Evolutionary conservation across 2,113 vertebrate genomes (phyloP).

Genomic region (Tetrao urogallus): DNA sequence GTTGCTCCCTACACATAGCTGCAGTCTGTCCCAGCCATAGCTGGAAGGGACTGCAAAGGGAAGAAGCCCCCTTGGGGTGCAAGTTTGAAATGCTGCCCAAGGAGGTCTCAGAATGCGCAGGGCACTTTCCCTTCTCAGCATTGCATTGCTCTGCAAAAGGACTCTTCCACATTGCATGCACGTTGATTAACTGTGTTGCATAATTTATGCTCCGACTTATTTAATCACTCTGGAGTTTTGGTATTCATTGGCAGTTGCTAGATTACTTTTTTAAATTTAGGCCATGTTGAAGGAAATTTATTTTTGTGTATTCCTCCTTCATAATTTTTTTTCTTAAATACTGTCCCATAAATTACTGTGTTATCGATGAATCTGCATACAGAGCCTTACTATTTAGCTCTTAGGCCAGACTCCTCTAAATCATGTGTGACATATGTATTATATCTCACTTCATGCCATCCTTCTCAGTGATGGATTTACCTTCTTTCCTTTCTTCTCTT

Average conservation of each 20-base stretch:
- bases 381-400: slow-evolving; percentile 16
- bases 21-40: accelerated
- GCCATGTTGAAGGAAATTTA: slow-evolving; percentile 55
- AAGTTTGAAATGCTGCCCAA: not conserved
- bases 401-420: slow-evolving; percentile 48
- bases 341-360: slow-evolving; percentile 52
- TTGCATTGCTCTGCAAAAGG: not conserved
- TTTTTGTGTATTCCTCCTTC: slow-evolving; percentile 54
- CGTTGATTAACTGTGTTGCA: not conserved
- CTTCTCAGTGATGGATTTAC: slow-evolving; percentile 48
- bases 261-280: slow-evolving; percentile 71
- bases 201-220: slow-evolving; percentile 33
- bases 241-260: slow-evolving; percentile 32
- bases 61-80: accelerated
- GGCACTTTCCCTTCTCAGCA: not conserved
- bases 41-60: not conserved
- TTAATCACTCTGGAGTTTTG: slow-evolving; percentile 38
- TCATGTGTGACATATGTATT: slow-evolving; percentile 45
- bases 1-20: not conserved
- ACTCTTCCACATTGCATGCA: not conserved
- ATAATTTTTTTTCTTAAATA: slow-evolving; percentile 43
- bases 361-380: slow-evolving; percentile 41
- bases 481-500: not conserved
- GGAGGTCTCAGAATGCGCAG: not conserved
- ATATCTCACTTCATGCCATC: slow-evolving; percentile 45